Conservation (phyloP, 2,888 invertebrate species). For the Megastigmus dorsalis region DNA sequence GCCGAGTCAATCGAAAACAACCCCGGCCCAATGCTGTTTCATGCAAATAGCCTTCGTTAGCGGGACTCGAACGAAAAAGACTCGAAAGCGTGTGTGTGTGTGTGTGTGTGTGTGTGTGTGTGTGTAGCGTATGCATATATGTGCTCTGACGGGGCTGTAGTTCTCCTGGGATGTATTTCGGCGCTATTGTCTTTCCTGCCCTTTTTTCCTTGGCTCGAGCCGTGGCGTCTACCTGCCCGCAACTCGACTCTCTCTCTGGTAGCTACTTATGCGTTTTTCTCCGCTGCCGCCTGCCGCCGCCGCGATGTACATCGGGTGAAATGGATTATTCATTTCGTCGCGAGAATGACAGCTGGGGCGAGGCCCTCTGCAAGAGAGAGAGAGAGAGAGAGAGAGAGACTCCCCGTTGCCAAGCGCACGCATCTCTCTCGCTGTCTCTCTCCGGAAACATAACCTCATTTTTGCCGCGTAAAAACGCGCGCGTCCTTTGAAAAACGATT, state of each 20-base stretch:
- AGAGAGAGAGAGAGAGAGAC: no score
- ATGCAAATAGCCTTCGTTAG: slow-evolving; percentile 63
- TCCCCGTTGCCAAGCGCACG: no score
- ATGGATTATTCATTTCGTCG: slow-evolving; percentile 68
- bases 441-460: slow-evolving; percentile 46
- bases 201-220: not conserved
- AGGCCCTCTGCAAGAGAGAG: not conserved
- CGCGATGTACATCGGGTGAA: slow-evolving; percentile 51
- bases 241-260: not conserved
- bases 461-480: slow-evolving; percentile 16
- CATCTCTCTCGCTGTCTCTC: no score
- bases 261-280: slow-evolving; percentile 9
- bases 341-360: slow-evolving; percentile 36
- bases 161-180: slow-evolving; percentile 3
- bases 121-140: slow-evolving; percentile 42
- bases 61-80: slow-evolving; percentile 63
- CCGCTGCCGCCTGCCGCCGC: not conserved
- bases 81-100: no score
- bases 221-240: not conserved
- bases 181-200: slow-evolving; percentile 24
- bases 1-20: slow-evolving; percentile 42
- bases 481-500: slow-evolving; percentile 46
- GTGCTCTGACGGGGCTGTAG: not conserved
- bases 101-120: no score
- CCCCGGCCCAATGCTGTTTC: slow-evolving; percentile 61